Base-by-base conservation (phyloP, 2,888 invertebrate species). In the Acleris laterana region DNA sequence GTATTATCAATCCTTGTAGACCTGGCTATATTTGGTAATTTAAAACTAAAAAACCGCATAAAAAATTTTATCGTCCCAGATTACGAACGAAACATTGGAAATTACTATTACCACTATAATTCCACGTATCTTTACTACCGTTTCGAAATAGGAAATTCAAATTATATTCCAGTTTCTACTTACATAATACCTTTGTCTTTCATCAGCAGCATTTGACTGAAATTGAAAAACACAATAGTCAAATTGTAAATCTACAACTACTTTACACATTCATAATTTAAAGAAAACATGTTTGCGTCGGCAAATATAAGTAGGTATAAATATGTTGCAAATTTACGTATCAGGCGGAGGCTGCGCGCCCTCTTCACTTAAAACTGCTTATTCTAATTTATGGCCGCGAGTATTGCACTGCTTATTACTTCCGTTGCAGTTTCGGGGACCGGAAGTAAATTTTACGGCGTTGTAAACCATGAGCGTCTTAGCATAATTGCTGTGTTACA, bases 401-500 rank as follows among this genome's bases (percentile, higher is more conserved):
- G 89, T 88, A 89, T 90, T 90, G 90, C 91, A 88, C 83, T 88
- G 88, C 87, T 90, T 90, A 90, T 89, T 90, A 90, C 90, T 87
- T 85, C 84, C 85, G 82, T 79, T 90, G 89, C 90, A 90, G 90
- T 89, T 89, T 87, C 87, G 84, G 84, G 78, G 79, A 80, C 84
- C 82, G 83, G 86, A 87, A 88, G 86, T 85, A 87, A 87, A 87
- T 88, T 88, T 87, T 88, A 89, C 88, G 86, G 88, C 83, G 88
- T 85, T 86, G 89, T 89, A 89, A 89, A 88, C 89, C 89, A 88
- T 86, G 84, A 87, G 84, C 85, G 85, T 83, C 90, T 90, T 89
- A 87, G 85, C 88, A 88, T 91, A 91, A 91, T 91, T 91, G 88
- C 87, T 87, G 82, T 83, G 83, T 84, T 80, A 87, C 87, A 87